Evolutionary conservation across 1,140 invertebrate genomes (phyloP).

Genomic region (Himalopsyche phryganea): DNA sequence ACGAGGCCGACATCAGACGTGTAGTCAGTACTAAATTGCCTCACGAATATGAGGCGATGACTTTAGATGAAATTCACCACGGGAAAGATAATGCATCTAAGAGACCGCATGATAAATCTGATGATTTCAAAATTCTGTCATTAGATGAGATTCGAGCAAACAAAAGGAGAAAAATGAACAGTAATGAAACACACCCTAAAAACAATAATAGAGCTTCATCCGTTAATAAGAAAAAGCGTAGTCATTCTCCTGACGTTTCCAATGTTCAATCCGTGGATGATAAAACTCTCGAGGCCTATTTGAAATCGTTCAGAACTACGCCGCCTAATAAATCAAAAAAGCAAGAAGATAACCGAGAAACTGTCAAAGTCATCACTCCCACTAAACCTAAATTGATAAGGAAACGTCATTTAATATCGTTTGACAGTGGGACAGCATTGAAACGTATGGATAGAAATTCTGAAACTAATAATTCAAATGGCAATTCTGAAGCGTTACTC

Average conservation of each 20-base stretch:
- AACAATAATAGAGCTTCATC: neutral
- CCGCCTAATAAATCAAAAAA: conserved; percentile 6
- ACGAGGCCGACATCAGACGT: conserved; percentile 2
- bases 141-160: conserved; percentile 24
- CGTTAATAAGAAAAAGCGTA: neutral
- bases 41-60: conserved; percentile 18
- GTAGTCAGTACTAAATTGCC: conserved; percentile 9
- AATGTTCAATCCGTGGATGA: conserved; percentile 13
- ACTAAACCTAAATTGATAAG: conserved; percentile 20
- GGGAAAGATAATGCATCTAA: conserved; percentile 9
- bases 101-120: conserved; percentile 5
- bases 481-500: neutral
- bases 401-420: neutral
- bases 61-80: conserved; percentile 26
- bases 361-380: neutral
- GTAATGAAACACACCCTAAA: conserved; percentile 1
- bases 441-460: neutral
- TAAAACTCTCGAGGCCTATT: conserved; percentile 23
- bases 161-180: conserved; percentile 13
- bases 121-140: conserved; percentile 29
- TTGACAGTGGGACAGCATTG: neutral
- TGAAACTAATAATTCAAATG: neutral
- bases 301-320: conserved; percentile 16
- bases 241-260: conserved; percentile 1
- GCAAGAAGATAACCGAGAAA: neutral